Evolutionary conservation across 2,797 vertebrate genomes (phyloP), one percentile per base, ranked within the genome.

Genomic region (Staurois parvus): DNA sequence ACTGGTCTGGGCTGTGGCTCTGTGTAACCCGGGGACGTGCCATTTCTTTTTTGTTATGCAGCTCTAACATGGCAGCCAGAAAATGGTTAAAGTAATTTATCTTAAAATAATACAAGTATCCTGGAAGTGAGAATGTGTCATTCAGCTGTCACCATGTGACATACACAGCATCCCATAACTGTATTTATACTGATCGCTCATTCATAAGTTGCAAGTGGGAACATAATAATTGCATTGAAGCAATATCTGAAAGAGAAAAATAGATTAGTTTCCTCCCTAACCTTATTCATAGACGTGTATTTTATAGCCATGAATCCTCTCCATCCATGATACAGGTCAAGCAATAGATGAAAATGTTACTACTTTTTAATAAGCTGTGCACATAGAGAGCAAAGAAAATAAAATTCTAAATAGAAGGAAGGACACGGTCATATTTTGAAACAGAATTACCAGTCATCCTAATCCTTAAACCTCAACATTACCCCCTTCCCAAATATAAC

Each of bases 111-210:
- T 59, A 6, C 1, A 9, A 24, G 11, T 59, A 24, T 59, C 52
- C 19, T 59, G 52, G 52, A 59, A 59, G 52, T 24, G 52, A 59
- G 21, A 59, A 1, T 21, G 52, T 59, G 52, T 59, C 52, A 24
- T 45, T 74, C 45, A 26, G 45, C 45, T 28, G 37, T 74, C 72
- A 45, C 40, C 21, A 45, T 26, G 72, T 26, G 37, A 74, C 10
- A 72, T n/a, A 45, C 10, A 74, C 72, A 74, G 52, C 72, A 9
- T 74, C n/a, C 30, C 37, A 11, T 72, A 72, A 74, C 45, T 48
- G 37, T 48, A 48, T 74, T 74, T 74, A 45, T 26, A 74, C 72
- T 26, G 72, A 74, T 74, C 37, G 37, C 37, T 74, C 72, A 74
- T 74, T 45, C 72, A 45, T n/a, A 59, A 59, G 48, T 52, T 19